Evolutionary conservation across 2,888 invertebrate genomes (phyloP).

Genomic region (Cosmopolites sordidus): DNA sequence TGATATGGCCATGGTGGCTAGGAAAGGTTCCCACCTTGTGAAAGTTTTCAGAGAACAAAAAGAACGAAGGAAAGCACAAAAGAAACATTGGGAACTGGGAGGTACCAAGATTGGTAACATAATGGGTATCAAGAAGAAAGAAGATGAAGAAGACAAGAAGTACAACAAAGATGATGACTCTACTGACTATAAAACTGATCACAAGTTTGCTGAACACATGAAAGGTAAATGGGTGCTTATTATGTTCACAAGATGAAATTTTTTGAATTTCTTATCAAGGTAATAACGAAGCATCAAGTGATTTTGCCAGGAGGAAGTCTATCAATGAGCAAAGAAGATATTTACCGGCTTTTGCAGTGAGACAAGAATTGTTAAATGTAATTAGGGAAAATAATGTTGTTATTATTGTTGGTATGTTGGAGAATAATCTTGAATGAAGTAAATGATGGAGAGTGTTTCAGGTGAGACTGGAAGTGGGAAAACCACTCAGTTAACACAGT

Average conservation of each 20-base stretch:
- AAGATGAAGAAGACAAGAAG: slow-evolving; percentile 69
- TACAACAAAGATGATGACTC: slow-evolving; percentile 64
- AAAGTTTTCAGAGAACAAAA: slow-evolving; percentile 91
- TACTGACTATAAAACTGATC: slow-evolving; percentile 85
- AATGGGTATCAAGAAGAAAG: slow-evolving; percentile 85
- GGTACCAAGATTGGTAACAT: slow-evolving; percentile 93
- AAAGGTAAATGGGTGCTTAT: slow-evolving; percentile 55
- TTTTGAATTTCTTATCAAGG: slow-evolving; percentile 20
- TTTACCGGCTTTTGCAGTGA: slow-evolving; percentile 91
- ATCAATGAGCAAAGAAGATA: slow-evolving; percentile 84
- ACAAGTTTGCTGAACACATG: slow-evolving; percentile 96
- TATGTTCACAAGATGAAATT: neutral
- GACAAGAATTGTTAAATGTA: slow-evolving; percentile 87
- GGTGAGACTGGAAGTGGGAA: slow-evolving; percentile 94
- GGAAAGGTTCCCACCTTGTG: slow-evolving; percentile 91
- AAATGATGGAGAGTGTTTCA: slow-evolving; percentile 3
- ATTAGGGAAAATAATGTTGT: slow-evolving; percentile 92
- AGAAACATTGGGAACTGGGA: slow-evolving; percentile 98
- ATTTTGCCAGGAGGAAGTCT: slow-evolving; percentile 82
- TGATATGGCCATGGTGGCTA: slow-evolving; percentile 93
- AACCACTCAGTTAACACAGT: slow-evolving; percentile 96
- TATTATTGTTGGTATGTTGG: slow-evolving; percentile 77
- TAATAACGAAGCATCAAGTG: slow-evolving; percentile 61
- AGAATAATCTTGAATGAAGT: neutral
- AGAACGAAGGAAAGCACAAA: slow-evolving; percentile 93